A percentile compares a stretch with the other conserved stretches of the same genome.
Conservation (phyloP, 2,888 invertebrate genomes). For the Smittia aterrima region DNA sequence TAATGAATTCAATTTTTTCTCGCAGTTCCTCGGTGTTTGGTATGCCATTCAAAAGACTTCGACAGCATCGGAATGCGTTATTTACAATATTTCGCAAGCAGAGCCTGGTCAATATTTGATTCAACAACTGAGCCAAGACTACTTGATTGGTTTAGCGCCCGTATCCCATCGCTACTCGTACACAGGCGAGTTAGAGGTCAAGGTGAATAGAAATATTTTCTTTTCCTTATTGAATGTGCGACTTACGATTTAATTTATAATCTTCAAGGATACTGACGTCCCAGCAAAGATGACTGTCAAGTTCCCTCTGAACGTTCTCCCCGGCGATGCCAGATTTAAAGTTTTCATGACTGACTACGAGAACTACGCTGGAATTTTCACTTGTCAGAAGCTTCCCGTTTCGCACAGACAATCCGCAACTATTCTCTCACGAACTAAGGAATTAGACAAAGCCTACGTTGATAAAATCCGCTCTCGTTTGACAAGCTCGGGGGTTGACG, state of each 20-base stretch:
- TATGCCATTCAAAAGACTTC: constrained; percentile 80
- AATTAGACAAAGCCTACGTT: constrained; percentile 66
- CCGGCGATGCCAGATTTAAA: constrained; percentile 71
- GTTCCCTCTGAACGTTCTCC: constrained; percentile 78
- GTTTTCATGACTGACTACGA: constrained; percentile 73
- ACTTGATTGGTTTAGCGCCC: constrained; percentile 66
- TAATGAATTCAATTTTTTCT: background rate
- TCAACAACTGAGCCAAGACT: constrained; percentile 72
- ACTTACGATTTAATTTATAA: too few species aligned
- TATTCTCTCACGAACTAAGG: constrained; percentile 72
- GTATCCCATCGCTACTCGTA: constrained; percentile 78
- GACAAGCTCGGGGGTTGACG: constrained; percentile 67
- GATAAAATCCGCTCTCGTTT: constrained; percentile 69
- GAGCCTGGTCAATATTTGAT: constrained; percentile 69
- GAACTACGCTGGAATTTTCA: constrained; percentile 73
- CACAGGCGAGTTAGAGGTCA: constrained; percentile 66
- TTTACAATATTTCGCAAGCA: constrained; percentile 72
- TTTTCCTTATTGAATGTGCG: too few species aligned
- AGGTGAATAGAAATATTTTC: too few species aligned
- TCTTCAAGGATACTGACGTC: constrained; percentile 61
- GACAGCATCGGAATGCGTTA: constrained; percentile 74
- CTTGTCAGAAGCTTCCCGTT: constrained; percentile 68
- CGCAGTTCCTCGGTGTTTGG: constrained; percentile 77
- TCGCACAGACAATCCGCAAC: constrained; percentile 76
- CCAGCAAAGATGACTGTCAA: constrained; percentile 72